These are phyloP conservation scores for Paracanthobrama guichenoti DNA, from an alignment of 2,113 vertebrate genomes.

Conservation along the genomic window DNA sequence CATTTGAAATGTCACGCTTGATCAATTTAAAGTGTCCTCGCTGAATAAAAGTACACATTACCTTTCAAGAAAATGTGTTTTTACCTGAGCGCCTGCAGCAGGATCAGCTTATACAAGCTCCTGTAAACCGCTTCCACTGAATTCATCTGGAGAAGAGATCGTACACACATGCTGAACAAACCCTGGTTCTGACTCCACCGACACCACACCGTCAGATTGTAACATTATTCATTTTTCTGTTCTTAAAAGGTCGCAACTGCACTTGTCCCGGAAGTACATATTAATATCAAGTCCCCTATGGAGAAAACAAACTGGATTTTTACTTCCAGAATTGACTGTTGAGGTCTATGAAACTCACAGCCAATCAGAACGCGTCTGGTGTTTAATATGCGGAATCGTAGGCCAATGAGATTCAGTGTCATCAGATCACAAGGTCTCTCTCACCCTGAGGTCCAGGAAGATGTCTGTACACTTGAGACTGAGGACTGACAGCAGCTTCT, in stretches of 20 bases:
- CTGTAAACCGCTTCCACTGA: slow-evolving; percentile 79
- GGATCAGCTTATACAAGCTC: slow-evolving; percentile 86
- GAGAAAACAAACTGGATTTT: too few species aligned
- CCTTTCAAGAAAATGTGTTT: neutral
- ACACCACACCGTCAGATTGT: neutral
- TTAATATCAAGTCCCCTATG: too few species aligned
- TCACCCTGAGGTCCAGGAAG: slow-evolving; percentile 86
- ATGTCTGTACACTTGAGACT: slow-evolving; percentile 83
- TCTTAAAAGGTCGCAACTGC: neutral
- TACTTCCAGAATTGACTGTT: too few species aligned
- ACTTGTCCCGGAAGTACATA: neutral
- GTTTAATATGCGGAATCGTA: neutral
- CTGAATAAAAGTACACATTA: neutral
- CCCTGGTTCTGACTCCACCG: neutral
- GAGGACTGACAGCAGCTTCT: slow-evolving; percentile 81
- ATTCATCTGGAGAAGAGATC: slow-evolving; percentile 76
- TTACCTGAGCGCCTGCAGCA: slow-evolving; percentile 92
- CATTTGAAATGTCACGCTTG: neutral
- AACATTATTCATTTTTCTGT: neutral
- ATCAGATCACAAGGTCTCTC: slow-evolving; percentile 12
- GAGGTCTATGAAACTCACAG: neutral
- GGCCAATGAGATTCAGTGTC: neutral
- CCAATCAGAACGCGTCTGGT: neutral
- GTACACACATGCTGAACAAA: neutral
- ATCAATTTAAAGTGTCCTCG: neutral